Evolutionary conservation across 2,113 vertebrate genomes (phyloP).

Genomic region (Sterrhoptilus dennistouni): DNA sequence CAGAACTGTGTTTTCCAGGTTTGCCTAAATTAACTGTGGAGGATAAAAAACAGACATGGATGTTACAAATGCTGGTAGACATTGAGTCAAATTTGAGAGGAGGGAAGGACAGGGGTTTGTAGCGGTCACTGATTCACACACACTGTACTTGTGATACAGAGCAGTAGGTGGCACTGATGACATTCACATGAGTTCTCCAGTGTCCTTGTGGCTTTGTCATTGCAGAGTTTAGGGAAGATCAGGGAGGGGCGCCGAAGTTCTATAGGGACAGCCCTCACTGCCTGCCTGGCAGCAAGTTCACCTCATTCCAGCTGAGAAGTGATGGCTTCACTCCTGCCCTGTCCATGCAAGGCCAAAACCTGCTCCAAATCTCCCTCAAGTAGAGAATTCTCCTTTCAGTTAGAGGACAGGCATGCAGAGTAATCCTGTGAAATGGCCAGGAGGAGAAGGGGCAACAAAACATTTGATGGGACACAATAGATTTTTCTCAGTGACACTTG

Average conservation of each 20-base stretch:
- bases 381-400: neutral
- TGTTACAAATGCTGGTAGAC: neutral
- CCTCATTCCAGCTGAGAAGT: neutral
- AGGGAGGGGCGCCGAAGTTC: neutral
- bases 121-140: neutral
- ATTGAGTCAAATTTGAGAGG: neutral
- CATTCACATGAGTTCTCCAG: neutral
- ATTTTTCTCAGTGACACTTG: neutral
- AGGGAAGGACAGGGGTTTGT: neutral
- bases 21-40: neutral
- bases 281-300: neutral
- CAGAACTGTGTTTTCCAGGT: neutral
- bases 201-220: neutral
- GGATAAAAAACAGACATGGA: neutral
- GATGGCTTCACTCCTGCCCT: rapidly evolving
- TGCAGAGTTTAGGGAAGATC: neutral
- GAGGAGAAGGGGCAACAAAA: neutral
- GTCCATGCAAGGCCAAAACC: neutral
- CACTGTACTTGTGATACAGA: neutral
- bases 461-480: neutral
- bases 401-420: neutral
- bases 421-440: neutral
- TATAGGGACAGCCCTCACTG: neutral
- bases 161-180: slow-evolving; percentile 44
- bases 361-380: neutral